A percentile compares a stretch with the other conserved stretches of the same genome.
Evolutionary conservation across 2,113 vertebrate genomes (phyloP).

Genomic region (Scalopus aquaticus): DNA sequence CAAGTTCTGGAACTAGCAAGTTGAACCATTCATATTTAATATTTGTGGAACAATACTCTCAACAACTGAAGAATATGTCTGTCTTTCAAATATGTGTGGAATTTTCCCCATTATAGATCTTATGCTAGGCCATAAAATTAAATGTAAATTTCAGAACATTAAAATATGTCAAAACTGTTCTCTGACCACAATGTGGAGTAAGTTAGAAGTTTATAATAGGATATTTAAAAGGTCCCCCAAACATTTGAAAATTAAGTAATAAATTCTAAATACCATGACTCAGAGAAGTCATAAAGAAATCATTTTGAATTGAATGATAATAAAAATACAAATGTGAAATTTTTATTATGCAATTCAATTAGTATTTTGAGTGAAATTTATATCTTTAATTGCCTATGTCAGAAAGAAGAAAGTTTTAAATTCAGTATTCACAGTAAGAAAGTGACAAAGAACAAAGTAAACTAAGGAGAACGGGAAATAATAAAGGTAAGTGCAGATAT

Average conservation of each 20-base stretch:
- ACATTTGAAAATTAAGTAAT: neutral
- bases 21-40: neutral
- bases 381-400: neutral
- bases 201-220: neutral
- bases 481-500: neutral
- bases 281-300: neutral
- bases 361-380: neutral
- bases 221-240: neutral
- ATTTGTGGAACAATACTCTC: neutral
- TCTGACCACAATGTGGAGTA: neutral
- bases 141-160: neutral
- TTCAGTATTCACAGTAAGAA: neutral
- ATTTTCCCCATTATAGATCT: neutral
- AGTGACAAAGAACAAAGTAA: neutral
- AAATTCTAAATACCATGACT: neutral
- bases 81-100: neutral
- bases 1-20: neutral
- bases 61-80: neutral
- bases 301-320: constrained; percentile 6
- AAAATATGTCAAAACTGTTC: neutral
- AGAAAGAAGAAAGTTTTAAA: neutral
- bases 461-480: neutral
- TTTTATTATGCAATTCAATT: neutral
- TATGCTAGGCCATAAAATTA: neutral
- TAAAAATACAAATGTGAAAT: neutral